A percentile compares a stretch with the other conserved stretches of the same genome.
phyloP scores from a whole-genome alignment of 2,797 vertebrate genomes.

The Galagoides demidoff region DNA sequence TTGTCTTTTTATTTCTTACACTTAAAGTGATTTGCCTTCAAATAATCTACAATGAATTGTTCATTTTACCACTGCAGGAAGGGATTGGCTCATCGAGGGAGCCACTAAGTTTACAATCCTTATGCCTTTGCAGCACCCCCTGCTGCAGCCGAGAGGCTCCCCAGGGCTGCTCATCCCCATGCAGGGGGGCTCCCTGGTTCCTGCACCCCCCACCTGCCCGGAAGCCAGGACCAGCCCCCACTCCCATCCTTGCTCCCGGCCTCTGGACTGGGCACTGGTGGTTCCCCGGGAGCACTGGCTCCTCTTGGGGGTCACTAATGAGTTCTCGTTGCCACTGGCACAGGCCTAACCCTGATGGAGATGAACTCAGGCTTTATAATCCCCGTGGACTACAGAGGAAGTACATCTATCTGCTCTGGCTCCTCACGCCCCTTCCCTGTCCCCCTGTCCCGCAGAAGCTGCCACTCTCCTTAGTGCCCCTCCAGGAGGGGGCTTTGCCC shows the following conservation, averaged over 20 bases:
- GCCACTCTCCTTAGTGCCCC: rapidly evolving
- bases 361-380: rapidly evolving
- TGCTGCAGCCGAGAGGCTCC: background rate
- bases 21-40: conserved; percentile 63
- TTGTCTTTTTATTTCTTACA: conserved; percentile 71
- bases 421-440: rapidly evolving
- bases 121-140: rapidly evolving
- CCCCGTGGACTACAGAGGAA: background rate
- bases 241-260: background rate
- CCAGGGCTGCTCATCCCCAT: rapidly evolving
- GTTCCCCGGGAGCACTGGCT: rapidly evolving
- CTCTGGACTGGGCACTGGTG: rapidly evolving
- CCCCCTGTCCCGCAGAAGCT: rapidly evolving
- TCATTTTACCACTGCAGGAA: background rate
- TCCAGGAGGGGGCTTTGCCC: rapidly evolving
- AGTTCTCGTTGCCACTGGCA: rapidly evolving
- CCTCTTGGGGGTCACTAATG: background rate
- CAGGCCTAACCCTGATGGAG: background rate
- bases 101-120: background rate
- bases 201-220: rapidly evolving
- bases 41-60: conserved; percentile 28
- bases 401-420: rapidly evolving
- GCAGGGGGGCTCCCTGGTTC: rapidly evolving
- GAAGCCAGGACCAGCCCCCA: rapidly evolving
- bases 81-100: background rate